Conservation (phyloP, 30 jellyfish, hydroid and myxozoan species). For the Nemopilema nomurai region DNA sequence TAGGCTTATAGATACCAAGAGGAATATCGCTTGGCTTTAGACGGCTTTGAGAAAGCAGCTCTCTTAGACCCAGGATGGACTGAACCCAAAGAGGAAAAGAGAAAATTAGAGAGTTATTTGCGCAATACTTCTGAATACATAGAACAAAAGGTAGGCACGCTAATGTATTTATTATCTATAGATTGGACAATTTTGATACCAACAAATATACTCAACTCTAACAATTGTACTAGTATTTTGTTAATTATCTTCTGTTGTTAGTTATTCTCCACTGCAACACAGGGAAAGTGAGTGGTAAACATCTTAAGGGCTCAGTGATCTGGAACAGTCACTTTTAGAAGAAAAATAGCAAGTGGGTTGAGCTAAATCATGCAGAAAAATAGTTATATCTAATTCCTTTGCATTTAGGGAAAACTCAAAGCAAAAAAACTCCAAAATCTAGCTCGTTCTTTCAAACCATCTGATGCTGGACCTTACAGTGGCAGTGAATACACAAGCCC, state of each 20-base stretch:
- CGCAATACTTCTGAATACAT: conserved; percentile 54
- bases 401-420: conserved; percentile 80
- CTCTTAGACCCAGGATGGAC: conserved; percentile 93
- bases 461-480: conserved; percentile 94
- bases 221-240: too few relatives aligned
- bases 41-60: conserved; percentile 72
- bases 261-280: too few relatives aligned
- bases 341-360: too few relatives aligned
- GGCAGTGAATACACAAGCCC: conserved; percentile 85
- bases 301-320: too few relatives aligned
- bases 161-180: too few relatives aligned
- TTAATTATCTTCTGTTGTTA: too few relatives aligned
- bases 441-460: conserved; percentile 68
- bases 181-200: too few relatives aligned
- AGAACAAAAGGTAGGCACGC: conserved; percentile 64
- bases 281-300: too few relatives aligned
- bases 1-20: conserved; percentile 95
- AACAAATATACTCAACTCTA: too few relatives aligned
- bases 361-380: neutral
- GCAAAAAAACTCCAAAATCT: conserved; percentile 73
- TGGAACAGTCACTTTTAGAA: too few relatives aligned
- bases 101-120: conserved; percentile 45
- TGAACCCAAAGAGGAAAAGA: conserved; percentile 75
- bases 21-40: conserved; percentile 66
- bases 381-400: neutral